phyloP scores from a whole-genome alignment of 2,113 vertebrate genomes.

The Pardalotus punctatus region DNA sequence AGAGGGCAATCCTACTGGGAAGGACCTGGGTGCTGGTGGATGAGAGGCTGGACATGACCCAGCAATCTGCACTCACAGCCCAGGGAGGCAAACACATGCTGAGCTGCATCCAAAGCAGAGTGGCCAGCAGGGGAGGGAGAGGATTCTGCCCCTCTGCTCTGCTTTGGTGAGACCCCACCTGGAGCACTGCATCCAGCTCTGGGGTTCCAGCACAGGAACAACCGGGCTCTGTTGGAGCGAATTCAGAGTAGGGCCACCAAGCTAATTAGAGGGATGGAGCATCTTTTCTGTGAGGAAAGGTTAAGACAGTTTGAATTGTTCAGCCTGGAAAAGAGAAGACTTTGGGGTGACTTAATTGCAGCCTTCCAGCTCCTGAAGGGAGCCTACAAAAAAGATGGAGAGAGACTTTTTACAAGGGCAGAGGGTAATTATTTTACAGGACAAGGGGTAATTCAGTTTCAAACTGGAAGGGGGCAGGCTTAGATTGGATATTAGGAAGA shows the following conservation, averaged over 20 bases:
- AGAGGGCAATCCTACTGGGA: neutral
- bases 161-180: neutral
- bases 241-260: neutral
- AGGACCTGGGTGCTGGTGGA: neutral
- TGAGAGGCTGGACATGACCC: neutral
- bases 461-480: neutral
- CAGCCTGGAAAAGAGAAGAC: neutral
- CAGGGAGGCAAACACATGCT: neutral
- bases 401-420: neutral
- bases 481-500: neutral
- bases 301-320: neutral
- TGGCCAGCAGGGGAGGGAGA: neutral
- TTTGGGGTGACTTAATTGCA: neutral
- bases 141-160: neutral
- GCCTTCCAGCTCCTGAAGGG: neutral
- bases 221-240: neutral
- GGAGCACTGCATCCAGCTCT: neutral
- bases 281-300: neutral
- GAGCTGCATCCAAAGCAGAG: neutral
- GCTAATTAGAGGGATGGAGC: neutral
- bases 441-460: neutral
- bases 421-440: neutral
- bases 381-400: neutral
- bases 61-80: neutral
- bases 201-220: neutral